Percentiles rank a stretch among this genome's conserved stretches.
Conservation (phyloP, 2,888 invertebrate genomes). For the Graphium colonna region DNA sequence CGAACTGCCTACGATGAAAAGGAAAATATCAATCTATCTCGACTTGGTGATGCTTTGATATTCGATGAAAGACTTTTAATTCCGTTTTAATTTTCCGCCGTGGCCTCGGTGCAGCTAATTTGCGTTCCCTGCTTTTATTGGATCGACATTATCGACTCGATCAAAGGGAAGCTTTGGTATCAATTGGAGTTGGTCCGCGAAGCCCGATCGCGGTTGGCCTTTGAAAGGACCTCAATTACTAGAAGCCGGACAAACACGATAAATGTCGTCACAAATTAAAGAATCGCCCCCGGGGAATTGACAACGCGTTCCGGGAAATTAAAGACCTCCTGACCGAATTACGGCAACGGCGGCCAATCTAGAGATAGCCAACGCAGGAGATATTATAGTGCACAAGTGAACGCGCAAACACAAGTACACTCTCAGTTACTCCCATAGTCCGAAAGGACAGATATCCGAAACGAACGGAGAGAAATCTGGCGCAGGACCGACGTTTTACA, state of each 20-base stretch:
- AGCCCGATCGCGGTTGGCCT: slow-evolving; percentile 46
- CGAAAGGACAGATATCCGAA: too few relatives aligned
- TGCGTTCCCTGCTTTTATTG: slow-evolving; percentile 49
- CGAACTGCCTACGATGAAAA: too few relatives aligned
- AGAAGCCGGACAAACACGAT: slow-evolving; percentile 66
- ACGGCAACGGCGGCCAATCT: too few relatives aligned
- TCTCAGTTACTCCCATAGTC: too few relatives aligned
- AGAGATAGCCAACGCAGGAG: too few relatives aligned
- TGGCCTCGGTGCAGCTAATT: slow-evolving; percentile 34
- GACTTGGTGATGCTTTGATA: slow-evolving; percentile 23
- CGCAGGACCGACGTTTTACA: too few relatives aligned
- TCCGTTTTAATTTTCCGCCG: slow-evolving; percentile 28
- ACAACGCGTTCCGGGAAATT: too few relatives aligned
- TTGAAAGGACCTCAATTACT: slow-evolving; percentile 61
- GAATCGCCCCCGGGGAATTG: slow-evolving; percentile 43
- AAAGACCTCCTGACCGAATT: too few relatives aligned
- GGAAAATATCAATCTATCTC: too few relatives aligned
- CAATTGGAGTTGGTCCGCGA: slow-evolving; percentile 67
- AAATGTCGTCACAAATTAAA: slow-evolving; percentile 73
- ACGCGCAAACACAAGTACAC: too few relatives aligned
- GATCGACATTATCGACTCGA: slow-evolving; percentile 59
- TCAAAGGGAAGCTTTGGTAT: slow-evolving; percentile 63
- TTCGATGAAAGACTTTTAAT: slow-evolving; percentile 32
- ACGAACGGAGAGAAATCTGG: too few relatives aligned
- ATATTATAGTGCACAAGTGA: too few relatives aligned